Base-by-base conservation (phyloP, 2,797 vertebrate genomes). In the Streptopelia turtur region DNA sequence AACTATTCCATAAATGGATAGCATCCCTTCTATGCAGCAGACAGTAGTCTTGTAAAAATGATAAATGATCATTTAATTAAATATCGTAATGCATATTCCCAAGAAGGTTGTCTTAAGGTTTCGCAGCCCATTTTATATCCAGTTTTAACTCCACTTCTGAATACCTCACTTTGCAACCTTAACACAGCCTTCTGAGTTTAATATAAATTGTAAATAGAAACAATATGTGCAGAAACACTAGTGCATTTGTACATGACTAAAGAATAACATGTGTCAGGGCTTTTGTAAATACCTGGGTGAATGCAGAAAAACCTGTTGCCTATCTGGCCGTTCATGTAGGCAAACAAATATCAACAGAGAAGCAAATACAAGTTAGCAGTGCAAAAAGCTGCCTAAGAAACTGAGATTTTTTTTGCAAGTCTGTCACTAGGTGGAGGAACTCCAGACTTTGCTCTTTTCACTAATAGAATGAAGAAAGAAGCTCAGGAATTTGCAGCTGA, bases 261-360 rank as follows among this genome's bases (percentile, higher is more conserved):
- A 37, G 27, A 79, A 50, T 69, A 31, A 14, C 0, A 1, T 13
- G 1, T 68, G 1, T 71, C 28, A 33, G 41, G 37, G 17, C 41
- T 39, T 90, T 71, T 57, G 63, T 59, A 68, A 87, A 68, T 82
- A 55, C 11, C 37, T 55, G 25, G 41, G 23, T 2, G 6, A 65
- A 87, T 33, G 70, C 37, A 53, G 91, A 87, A 69, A 71, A 89
- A 76, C 66, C 59, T 82, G 53, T 57, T 87, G 28, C 37, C 16
- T 77, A 27, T 79, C 65, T 82, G 52, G 37, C 49, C 23, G 9
- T 87, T 89, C 13, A 5, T 4, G 13, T 59, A 50, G 66, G 70
- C 37, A 60, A 78, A 77, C 35, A 80, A 63, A 2, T 57, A 35
- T 10, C 18, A 28, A 7, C 28, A 81, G 50, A 79, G 57, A 75